Evolutionary conservation across 2,888 invertebrate genomes (phyloP).

Genomic region (Cephus sareptanus): DNA sequence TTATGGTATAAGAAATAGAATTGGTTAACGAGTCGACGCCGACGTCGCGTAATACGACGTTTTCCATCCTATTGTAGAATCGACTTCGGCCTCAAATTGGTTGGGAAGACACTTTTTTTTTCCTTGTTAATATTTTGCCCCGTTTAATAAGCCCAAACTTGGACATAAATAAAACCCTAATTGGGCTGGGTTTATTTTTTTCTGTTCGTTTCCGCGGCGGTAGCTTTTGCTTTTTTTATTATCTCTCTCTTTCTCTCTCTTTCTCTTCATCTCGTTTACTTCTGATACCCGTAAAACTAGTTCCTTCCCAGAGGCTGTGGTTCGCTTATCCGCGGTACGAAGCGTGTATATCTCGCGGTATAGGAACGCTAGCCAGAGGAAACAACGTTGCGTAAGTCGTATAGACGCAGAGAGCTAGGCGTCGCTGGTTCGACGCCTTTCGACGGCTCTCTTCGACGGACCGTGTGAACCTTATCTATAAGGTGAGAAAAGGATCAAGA

Average conservation of each 20-base stretch:
- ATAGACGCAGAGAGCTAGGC: background rate
- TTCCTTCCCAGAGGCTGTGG: background rate
- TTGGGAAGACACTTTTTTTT: constrained; percentile 26
- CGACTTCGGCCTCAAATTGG: constrained; percentile 38
- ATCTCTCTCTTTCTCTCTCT: background rate
- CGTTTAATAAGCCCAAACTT: constrained; percentile 41
- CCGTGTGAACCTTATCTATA: too few species aligned
- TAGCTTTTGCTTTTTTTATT: constrained; percentile 7
- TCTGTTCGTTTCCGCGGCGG: constrained; percentile 19
- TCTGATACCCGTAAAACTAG: constrained; percentile 1
- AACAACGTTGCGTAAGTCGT: constrained; percentile 1
- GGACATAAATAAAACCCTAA: constrained; percentile 48
- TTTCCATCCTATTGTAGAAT: constrained; percentile 40
- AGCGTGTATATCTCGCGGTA: constrained; percentile 5
- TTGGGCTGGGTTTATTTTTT: constrained; percentile 46
- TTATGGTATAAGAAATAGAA: constrained; percentile 44
- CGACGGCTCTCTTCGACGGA: too few species aligned
- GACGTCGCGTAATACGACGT: constrained; percentile 35
- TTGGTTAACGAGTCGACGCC: constrained; percentile 47
- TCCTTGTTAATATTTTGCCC: constrained; percentile 45
- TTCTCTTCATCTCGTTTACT: constrained; percentile 2
- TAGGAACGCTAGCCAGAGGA: constrained; percentile 17
- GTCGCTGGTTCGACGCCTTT: too few species aligned
- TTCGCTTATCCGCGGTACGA: constrained; percentile 1
- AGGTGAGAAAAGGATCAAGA: too few species aligned